Conservation (phyloP, 2,888 invertebrate genomes). For the Caenorhabditis auriculariae region DNA sequence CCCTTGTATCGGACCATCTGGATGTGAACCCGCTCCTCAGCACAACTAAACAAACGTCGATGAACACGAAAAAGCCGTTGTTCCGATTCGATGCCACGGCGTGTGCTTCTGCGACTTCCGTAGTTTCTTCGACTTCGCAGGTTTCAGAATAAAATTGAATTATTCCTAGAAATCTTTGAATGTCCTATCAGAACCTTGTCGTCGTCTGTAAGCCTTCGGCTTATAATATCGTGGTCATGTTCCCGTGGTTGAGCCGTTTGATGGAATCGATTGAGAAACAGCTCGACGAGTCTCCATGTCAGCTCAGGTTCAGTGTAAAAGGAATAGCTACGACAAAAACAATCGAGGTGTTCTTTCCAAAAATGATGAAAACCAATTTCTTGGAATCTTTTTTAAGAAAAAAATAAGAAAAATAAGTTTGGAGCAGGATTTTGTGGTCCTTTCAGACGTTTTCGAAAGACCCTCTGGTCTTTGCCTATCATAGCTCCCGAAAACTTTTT, state of each 20-base stretch:
- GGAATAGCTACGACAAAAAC: too few species aligned
- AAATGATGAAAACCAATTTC: too few species aligned
- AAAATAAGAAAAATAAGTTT: background rate
- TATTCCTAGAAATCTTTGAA: background rate
- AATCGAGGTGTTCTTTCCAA: too few species aligned
- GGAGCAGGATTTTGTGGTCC: too few species aligned
- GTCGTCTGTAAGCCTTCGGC: conserved; percentile 72
- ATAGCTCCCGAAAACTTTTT: too few species aligned
- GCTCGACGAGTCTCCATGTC: conserved; percentile 34
- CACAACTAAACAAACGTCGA: conserved; percentile 14
- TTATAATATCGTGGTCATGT: conserved; percentile 72
- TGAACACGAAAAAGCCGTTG: conserved; percentile 22
- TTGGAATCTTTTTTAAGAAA: too few species aligned
- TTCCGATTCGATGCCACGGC: conserved; percentile 56
- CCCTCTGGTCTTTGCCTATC: too few species aligned
- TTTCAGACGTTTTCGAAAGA: too few species aligned
- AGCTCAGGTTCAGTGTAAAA: conserved; percentile 19
- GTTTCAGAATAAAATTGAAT: conserved; percentile 7
- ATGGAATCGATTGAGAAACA: conserved; percentile 78
- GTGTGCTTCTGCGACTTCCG: conserved; percentile 32
- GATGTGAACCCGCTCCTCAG: conserved; percentile 46
- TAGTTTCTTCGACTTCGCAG: conserved; percentile 17
- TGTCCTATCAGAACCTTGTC: conserved; percentile 38
- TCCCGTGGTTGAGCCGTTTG: conserved; percentile 80
- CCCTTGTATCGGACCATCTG: conserved; percentile 53